Percentiles rank a stretch among this genome's conserved stretches.
Evolutionary conservation across 35 echinoderm and acorn worm genomes (phyloP).

Genomic region (Ptychodera flava): DNA sequence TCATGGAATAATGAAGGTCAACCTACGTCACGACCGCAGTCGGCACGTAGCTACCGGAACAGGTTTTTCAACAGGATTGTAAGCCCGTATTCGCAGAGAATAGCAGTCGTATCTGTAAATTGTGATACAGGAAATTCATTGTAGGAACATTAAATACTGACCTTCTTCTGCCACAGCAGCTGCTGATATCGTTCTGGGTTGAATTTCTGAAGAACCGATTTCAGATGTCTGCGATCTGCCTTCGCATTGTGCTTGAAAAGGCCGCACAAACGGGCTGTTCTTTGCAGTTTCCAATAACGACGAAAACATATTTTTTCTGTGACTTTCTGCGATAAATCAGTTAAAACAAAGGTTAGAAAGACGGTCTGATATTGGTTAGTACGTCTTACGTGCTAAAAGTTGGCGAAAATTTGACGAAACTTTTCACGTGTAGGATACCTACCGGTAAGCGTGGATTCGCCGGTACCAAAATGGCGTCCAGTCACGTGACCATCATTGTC

Average conservation of each 20-base stretch:
- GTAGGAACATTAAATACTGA: too few relatives aligned
- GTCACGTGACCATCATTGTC: neutral
- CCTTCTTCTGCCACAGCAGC: constrained; percentile 43
- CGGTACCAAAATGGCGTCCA: neutral
- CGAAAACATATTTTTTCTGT: constrained; percentile 86
- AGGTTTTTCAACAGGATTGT: too few relatives aligned
- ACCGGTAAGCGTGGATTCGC: neutral
- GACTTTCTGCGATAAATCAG: neutral
- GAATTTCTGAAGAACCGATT: constrained; percentile 6
- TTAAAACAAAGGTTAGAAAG: neutral
- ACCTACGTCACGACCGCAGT: too few relatives aligned
- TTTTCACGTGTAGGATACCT: too few relatives aligned
- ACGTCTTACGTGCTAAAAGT: too few relatives aligned
- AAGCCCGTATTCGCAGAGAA: too few relatives aligned
- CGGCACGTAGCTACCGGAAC: too few relatives aligned
- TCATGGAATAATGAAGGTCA: too few relatives aligned
- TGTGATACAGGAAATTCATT: too few relatives aligned
- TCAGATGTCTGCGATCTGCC: neutral
- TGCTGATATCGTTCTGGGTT: constrained; percentile 36
- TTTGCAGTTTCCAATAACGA: constrained; percentile 69
- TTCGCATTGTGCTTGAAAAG: constrained; percentile 68
- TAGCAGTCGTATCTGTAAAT: too few relatives aligned
- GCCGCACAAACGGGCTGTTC: constrained; percentile 74
- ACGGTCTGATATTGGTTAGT: neutral
- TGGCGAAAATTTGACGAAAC: too few relatives aligned